Conservation (phyloP, 2,113 vertebrate species). For the Malaclemys terrapin region DNA sequence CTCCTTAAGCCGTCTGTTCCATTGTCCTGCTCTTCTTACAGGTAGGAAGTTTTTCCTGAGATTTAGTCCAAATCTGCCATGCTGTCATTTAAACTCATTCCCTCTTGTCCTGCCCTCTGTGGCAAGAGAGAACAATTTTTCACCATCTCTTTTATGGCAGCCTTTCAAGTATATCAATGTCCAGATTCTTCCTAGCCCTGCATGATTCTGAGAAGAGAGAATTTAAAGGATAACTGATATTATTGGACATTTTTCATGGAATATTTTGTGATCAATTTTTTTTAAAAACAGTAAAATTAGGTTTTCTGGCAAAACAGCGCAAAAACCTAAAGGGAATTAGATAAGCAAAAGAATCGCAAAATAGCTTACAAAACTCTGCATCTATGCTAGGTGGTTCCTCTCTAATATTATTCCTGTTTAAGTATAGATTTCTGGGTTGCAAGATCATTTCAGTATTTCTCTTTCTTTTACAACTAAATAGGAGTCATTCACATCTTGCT, state of each 20-base stretch:
- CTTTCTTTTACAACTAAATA: not conserved
- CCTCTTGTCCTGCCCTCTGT: too few species aligned
- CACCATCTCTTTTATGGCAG: too few species aligned
- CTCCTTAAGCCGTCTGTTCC: too few species aligned
- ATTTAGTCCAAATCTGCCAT: too few species aligned
- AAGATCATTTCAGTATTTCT: slow-evolving; percentile 14
- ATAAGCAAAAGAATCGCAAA: slow-evolving; percentile 41
- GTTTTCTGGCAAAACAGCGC: slow-evolving; percentile 38
- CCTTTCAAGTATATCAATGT: not conserved
- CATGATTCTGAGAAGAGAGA: not conserved
- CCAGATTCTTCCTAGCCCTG: not conserved
- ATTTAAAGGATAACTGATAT: not conserved
- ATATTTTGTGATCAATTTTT: slow-evolving; percentile 51
- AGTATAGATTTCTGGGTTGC: slow-evolving; percentile 7
- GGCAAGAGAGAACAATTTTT: too few species aligned
- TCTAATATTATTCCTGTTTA: slow-evolving; percentile 48
- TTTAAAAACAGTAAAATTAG: slow-evolving; percentile 2
- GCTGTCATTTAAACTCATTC: too few species aligned
- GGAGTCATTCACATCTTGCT: not conserved
- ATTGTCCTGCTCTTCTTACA: too few species aligned
- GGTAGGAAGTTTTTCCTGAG: too few species aligned
- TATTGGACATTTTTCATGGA: slow-evolving; percentile 2
- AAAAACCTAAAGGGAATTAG: slow-evolving; percentile 33
- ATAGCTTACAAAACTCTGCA: slow-evolving; percentile 37
- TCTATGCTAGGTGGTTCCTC: not conserved